Percentiles rank a stretch among this genome's conserved stretches.
phyloP scores from a whole-genome alignment of 2,888 invertebrate genomes.

The Oscheius sp. region DNA sequence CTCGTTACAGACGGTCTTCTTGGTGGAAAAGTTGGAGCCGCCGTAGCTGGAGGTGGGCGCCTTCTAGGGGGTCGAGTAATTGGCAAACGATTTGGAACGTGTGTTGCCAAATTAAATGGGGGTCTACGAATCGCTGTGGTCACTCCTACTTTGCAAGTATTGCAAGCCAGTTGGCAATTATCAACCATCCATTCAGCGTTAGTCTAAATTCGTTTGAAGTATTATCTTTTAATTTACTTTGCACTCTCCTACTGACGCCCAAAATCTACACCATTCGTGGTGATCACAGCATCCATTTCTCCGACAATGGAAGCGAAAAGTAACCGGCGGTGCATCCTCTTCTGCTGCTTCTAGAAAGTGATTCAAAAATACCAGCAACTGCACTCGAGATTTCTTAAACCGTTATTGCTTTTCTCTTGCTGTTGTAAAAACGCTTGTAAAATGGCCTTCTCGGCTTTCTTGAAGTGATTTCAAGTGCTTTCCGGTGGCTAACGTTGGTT shows the following conservation, averaged over 20 bases:
- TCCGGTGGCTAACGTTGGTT: not conserved
- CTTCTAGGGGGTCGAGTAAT: constrained; percentile 3
- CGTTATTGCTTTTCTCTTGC: not conserved
- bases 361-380: not conserved
- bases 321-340: constrained; percentile 57
- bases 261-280: constrained; percentile 69
- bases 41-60: not conserved
- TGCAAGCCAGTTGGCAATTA: constrained; percentile 65
- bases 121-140: constrained; percentile 21
- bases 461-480: not conserved
- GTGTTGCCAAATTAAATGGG: constrained; percentile 6
- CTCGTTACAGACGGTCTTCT: not conserved
- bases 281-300: constrained; percentile 70
- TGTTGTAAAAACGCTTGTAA: no score
- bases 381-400: not conserved
- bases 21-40: not conserved
- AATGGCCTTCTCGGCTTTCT: not conserved
- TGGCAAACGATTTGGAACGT: not conserved
- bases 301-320: constrained; percentile 64
- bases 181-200: constrained; percentile 69
- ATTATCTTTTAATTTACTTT: constrained; percentile 28
- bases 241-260: constrained; percentile 69
- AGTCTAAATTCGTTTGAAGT: constrained; percentile 36
- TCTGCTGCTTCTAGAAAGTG: constrained; percentile 16
- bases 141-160: constrained; percentile 44